A percentile compares a stretch with the other conserved stretches of the same genome.
Conservation (phyloP, 2,797 vertebrate genomes). For the Microcaecilia unicolor region DNA sequence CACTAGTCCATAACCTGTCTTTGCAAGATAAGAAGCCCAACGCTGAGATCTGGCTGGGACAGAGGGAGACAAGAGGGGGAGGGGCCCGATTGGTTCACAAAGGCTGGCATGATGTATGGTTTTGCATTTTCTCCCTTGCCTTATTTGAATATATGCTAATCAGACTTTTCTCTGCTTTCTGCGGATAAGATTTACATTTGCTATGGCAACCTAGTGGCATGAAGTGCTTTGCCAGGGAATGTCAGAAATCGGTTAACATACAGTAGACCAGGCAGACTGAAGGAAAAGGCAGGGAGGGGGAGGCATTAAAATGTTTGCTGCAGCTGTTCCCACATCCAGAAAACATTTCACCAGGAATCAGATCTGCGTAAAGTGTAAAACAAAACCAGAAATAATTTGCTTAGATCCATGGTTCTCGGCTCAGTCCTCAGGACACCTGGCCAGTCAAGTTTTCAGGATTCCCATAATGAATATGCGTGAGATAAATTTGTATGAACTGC, state of each 20-base stretch:
- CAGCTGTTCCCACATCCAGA: too few relatives aligned
- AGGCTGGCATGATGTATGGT: slow-evolving; percentile 28
- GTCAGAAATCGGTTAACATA: slow-evolving; percentile 25
- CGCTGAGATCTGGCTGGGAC: slow-evolving; percentile 8
- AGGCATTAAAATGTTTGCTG: too few relatives aligned
- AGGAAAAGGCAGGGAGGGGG: slow-evolving; percentile 3
- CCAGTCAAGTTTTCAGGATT: too few relatives aligned
- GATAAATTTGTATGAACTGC: too few relatives aligned
- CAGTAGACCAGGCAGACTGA: too few relatives aligned
- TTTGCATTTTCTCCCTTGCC: slow-evolving; percentile 25
- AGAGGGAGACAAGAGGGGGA: slow-evolving; percentile 5
- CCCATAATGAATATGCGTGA: too few relatives aligned
- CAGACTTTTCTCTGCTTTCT: slow-evolving; percentile 21
- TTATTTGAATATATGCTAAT: slow-evolving; percentile 46
- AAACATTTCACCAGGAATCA: too few relatives aligned
- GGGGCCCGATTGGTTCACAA: slow-evolving; percentile 15
- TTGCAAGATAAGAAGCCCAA: neutral
- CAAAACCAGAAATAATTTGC: too few relatives aligned
- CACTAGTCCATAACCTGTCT: neutral
- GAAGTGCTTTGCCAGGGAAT: slow-evolving; percentile 23
- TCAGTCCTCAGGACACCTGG: too few relatives aligned
- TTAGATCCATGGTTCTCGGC: too few relatives aligned
- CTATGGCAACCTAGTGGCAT: slow-evolving; percentile 35
- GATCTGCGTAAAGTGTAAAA: too few relatives aligned
- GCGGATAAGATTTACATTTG: slow-evolving; percentile 32